Conservation (phyloP, 2,113 vertebrate species). For the Morone chrysops region DNA sequence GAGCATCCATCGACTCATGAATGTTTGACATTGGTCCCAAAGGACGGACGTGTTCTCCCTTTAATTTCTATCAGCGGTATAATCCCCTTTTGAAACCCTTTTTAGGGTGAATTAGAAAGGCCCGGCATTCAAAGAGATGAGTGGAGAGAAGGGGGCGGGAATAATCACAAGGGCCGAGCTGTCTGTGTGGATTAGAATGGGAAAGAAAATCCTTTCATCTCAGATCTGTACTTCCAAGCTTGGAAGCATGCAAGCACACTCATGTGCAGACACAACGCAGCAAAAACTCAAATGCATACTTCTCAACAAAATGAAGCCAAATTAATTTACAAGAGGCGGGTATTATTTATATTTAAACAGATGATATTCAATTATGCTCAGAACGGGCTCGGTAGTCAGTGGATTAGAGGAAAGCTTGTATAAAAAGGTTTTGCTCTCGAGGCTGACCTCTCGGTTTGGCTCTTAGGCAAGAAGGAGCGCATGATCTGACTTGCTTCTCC, state of each 20-base stretch:
- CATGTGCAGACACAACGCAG: slow-evolving; percentile 24
- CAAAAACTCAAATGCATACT: slow-evolving; percentile 40
- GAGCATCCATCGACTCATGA: slow-evolving; percentile 69
- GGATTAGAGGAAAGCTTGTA: slow-evolving; percentile 54
- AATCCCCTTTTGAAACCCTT: slow-evolving; percentile 84
- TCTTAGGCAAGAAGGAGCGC: slow-evolving; percentile 38
- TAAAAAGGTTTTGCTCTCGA: slow-evolving; percentile 52
- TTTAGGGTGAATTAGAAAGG: slow-evolving; percentile 85
- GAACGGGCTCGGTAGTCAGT: slow-evolving; percentile 20
- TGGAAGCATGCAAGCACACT: slow-evolving; percentile 58
- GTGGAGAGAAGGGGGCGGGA: slow-evolving; percentile 74
- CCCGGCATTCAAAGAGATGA: slow-evolving; percentile 81
- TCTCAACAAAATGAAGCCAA: slow-evolving; percentile 36
- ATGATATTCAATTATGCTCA: slow-evolving; percentile 55
- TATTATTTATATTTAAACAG: slow-evolving; percentile 50
- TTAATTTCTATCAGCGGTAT: slow-evolving; percentile 82
- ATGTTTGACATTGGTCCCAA: slow-evolving; percentile 81
- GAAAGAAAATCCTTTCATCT: slow-evolving; percentile 86
- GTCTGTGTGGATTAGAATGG: slow-evolving; percentile 84
- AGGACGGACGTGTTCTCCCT: slow-evolving; percentile 78
- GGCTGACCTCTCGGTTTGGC: slow-evolving; percentile 66
- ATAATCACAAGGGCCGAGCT: slow-evolving; percentile 83
- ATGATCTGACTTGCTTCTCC: slow-evolving; percentile 62
- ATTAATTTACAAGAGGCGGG: slow-evolving; percentile 22
- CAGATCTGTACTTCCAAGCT: slow-evolving; percentile 76